Conservation (phyloP, 2,888 invertebrate genomes). For the Epinotia bilunana region DNA sequence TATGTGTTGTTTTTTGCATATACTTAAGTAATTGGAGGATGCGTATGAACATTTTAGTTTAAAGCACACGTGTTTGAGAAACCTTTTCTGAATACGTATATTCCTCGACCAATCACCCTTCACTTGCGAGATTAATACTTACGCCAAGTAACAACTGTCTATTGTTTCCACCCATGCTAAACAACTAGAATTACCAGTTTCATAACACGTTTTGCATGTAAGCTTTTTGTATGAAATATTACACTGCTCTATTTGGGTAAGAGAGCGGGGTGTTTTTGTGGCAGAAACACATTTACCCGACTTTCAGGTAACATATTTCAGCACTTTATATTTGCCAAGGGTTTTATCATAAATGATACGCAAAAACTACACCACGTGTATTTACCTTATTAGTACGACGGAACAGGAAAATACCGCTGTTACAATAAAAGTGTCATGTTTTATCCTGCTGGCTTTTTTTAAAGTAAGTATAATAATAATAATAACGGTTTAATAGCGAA, state of each 20-base stretch:
- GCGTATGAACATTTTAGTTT: too few species aligned
- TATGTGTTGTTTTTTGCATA: too few species aligned
- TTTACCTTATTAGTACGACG: constrained; percentile 8
- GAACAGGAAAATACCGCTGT: constrained; percentile 14
- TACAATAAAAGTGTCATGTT: constrained; percentile 10
- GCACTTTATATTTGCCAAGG: constrained; percentile 52
- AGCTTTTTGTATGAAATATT: constrained; percentile 33
- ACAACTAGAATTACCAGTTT: neutral
- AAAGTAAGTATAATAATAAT: too few species aligned
- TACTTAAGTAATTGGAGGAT: too few species aligned
- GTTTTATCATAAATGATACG: constrained; percentile 53
- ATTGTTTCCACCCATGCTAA: neutral
- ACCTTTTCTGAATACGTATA: too few species aligned
- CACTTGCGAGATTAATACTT: neutral
- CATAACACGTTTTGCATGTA: constrained; percentile 38
- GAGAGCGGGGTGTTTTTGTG: constrained; percentile 27
- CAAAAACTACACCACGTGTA: constrained; percentile 47
- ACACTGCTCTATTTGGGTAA: constrained; percentile 20
- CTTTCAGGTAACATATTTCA: constrained; percentile 39
- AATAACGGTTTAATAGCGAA: too few species aligned
- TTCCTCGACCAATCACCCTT: neutral
- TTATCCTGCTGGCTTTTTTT: constrained; percentile 12
- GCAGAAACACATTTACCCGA: constrained; percentile 42
- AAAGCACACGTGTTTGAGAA: too few species aligned
- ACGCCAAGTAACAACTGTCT: neutral